Evolutionary conservation across 2,888 invertebrate genomes (phyloP), one percentile per base, ranked within the genome.

Genomic region (Hofmannophila pseudospretella): DNA sequence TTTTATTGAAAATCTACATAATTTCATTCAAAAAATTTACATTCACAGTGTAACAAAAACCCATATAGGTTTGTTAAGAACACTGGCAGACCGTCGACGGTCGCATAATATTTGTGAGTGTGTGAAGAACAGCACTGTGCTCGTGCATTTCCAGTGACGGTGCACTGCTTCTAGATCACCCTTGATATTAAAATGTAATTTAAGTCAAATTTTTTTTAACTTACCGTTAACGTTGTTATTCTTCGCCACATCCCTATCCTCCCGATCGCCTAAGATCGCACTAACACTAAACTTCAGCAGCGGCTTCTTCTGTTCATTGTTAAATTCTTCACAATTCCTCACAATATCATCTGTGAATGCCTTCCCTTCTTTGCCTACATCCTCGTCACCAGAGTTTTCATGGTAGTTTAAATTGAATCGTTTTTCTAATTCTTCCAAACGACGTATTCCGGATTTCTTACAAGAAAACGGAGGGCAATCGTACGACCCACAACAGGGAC

Each of bases 281-380:
- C 94, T 96, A 47, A 96, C 96, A 90, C 96, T 96, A 80, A 96
- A 96, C 79, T 96, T 96, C 58, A 96, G 88, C 65, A 94, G 90
- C 11, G 96, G 96, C 61, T 95, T 95, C 44, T 81, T 84, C 58
- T 81, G 88, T 42, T 79, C 78, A n/a, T n/a, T n/a, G 14, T 41
- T 61, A 40, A 66, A 77, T 16, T 82, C 78, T 9, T 85, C 85
- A 60, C 81, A 79, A 45, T 49, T 74, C 43, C 80, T 64, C 25
- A 85, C 82, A 50, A 84, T 54, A 1, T 87, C 86, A 8, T 84
- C 86, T 0, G 85, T 81, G 20, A 56, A 71, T 11, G 47, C 48
- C 22, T 64, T 69, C 4, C 58, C 67, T 5, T 35, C 35, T 3
- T 71, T 72, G 13, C 58, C 65, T 12, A 46, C 47, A 0, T 67